These are phyloP conservation scores for Cataglyphis rosenhaueri DNA, from an alignment of 2,888 invertebrate genomes.

Conservation along the genomic window DNA sequence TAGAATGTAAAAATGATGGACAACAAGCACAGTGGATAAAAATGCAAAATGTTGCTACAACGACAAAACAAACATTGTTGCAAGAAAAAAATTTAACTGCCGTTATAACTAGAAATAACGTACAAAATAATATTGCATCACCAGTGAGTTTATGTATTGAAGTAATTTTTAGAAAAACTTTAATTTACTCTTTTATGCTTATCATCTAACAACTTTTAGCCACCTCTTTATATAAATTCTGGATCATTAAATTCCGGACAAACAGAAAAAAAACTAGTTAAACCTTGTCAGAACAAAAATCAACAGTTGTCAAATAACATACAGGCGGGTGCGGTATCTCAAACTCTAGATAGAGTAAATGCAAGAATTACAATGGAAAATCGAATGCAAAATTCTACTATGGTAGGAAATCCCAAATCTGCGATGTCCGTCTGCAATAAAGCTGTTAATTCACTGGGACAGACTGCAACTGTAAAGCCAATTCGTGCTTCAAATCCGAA, in stretches of 20 bases:
- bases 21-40: conserved; percentile 81
- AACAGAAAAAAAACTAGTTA: conserved; percentile 69
- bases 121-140: conserved; percentile 73
- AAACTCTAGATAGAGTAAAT: conserved; percentile 59
- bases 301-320: conserved; percentile 59
- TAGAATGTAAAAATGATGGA: conserved; percentile 70
- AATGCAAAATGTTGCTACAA: conserved; percentile 77
- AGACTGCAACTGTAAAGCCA: conserved; percentile 71
- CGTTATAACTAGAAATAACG: conserved; percentile 73
- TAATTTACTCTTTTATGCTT: conserved; percentile 27
- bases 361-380: conserved; percentile 58
- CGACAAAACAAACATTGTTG: conserved; percentile 75
- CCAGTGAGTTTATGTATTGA: conserved; percentile 70
- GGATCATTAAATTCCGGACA: conserved; percentile 56
- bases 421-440: conserved; percentile 67
- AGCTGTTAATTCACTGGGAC: conserved; percentile 60
- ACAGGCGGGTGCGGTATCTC: conserved; percentile 55
- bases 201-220: conserved; percentile 46
- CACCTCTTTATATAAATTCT: conserved; percentile 50
- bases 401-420: conserved; percentile 62
- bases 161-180: conserved; percentile 14
- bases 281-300: conserved; percentile 70
- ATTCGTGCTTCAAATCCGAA: conserved; percentile 62
- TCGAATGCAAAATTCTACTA: conserved; percentile 69
- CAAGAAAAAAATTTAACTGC: conserved; percentile 74